These are phyloP conservation scores for Pecten maximus DNA, from an alignment of 2,888 invertebrate genomes.

Conservation along the genomic window DNA sequence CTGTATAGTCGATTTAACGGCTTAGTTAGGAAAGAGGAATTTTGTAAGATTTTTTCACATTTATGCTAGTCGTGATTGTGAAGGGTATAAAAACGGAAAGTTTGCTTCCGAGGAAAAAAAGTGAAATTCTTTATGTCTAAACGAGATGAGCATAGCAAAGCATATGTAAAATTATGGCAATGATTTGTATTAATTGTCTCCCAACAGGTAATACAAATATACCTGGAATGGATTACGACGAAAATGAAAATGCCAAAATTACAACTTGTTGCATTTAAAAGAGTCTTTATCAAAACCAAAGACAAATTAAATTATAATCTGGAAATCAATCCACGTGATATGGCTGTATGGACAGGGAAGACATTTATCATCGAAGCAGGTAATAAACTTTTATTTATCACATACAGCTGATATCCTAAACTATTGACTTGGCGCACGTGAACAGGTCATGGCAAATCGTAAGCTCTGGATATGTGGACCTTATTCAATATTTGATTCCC, in stretches of 20 bases:
- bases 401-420: no score
- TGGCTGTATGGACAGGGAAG: conserved; percentile 70
- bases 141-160: not conserved
- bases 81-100: no score
- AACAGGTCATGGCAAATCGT: no score
- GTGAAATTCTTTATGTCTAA: no score
- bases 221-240: conserved; percentile 71
- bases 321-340: conserved; percentile 61
- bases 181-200: not conserved
- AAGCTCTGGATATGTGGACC: no score
- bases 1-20: no score
- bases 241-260: conserved; percentile 68
- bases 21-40: no score
- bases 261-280: conserved; percentile 71
- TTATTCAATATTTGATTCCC: no score
- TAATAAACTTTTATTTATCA: conserved; percentile 40
- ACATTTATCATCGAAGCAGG: conserved; percentile 65
- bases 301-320: conserved; percentile 54
- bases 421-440: no score
- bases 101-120: no score
- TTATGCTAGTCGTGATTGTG: no score
- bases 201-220: conserved; percentile 75
- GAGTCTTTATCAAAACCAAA: conserved; percentile 55
- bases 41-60: no score
- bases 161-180: not conserved